Evolutionary conservation across 2,797 vertebrate species (phyloP), one percentile per base, ranked within the genome.

Genomic region (Orientallactaga sibirica): DNA sequence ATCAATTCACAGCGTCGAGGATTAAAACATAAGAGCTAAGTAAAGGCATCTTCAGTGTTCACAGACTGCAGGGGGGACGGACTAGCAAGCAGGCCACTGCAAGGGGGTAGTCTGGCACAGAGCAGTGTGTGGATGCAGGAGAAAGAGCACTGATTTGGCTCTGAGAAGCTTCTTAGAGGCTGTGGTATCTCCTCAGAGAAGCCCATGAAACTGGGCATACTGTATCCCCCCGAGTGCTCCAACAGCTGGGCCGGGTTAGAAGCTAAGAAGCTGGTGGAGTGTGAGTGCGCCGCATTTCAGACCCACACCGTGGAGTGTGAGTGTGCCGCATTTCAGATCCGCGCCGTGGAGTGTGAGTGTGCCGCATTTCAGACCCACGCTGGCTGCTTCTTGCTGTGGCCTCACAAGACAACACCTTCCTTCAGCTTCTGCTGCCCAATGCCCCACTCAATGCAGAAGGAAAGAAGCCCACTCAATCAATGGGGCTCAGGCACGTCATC

Each of bases 1-100:
- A 88, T 87, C 94, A 93, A 86, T 94, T 90, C 82, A 86, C 0
- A 1, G 71, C 43, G n/a, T 70, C 76, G 64, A 62, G 93, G 86
- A 91, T 83, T 20, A 88, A 81, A 67, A 85, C 33, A 7, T 52
- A 18, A 41, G 29, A 43, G 79, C 71, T 41, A 48, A 86, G 79
- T 24, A 82, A 19, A 83, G 6, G 25, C 25, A 27, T 25, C 70
- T 70, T 48, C 24, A 7, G 73, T 43, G n/a, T n/a, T 71, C 25
- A 52, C 16, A 67, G 18, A 61, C 79, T 14, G 9, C 37, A 37
- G 15, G 19, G 43, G 70, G 80, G 25, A 67, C 1, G 61, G 33
- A 20, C 33, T 25, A 48, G 86, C 74, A 64, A 25, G 74, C 71
- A 3, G 15, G 3, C 11, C 33, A 0, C 48, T 3, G 4, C 25